Percentiles rank a stretch among this genome's conserved stretches.
phyloP scores from a whole-genome alignment of 2,113 vertebrate species.

The Athene noctua region DNA sequence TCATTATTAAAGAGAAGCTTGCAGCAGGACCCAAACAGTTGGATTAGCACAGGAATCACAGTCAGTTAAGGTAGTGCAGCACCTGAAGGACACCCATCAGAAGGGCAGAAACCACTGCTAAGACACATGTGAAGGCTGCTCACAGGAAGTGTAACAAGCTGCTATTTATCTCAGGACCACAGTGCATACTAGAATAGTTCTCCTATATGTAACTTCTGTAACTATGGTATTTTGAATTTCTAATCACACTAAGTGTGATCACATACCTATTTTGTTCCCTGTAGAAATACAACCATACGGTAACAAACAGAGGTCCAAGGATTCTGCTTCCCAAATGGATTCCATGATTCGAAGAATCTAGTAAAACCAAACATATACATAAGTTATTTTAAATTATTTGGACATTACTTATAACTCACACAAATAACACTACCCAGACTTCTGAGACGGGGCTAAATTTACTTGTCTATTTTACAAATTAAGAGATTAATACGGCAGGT shows the following conservation, averaged over 20 bases:
- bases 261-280: slow-evolving; percentile 92
- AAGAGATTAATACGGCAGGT: background rate
- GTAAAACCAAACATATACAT: background rate
- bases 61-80: background rate
- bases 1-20: background rate
- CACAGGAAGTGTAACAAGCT: background rate
- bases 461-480: background rate
- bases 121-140: background rate
- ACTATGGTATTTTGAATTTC: background rate
- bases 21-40: background rate
- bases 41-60: background rate
- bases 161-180: background rate
- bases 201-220: background rate
- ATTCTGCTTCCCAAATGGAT: slow-evolving; percentile 97
- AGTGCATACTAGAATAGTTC: background rate
- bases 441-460: background rate
- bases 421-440: background rate
- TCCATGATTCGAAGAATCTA: slow-evolving; percentile 98
- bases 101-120: background rate
- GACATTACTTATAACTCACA: background rate
- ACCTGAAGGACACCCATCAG: background rate
- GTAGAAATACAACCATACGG: slow-evolving; percentile 98
- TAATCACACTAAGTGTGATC: background rate
- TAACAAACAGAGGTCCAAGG: slow-evolving; percentile 90
- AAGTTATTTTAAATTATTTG: background rate